Percentiles rank a stretch among this genome's conserved stretches.
These are phyloP conservation scores for Venustaconcha ellipsiformis DNA, from an alignment of 1,140 invertebrate genomes.

Conservation along the genomic window DNA sequence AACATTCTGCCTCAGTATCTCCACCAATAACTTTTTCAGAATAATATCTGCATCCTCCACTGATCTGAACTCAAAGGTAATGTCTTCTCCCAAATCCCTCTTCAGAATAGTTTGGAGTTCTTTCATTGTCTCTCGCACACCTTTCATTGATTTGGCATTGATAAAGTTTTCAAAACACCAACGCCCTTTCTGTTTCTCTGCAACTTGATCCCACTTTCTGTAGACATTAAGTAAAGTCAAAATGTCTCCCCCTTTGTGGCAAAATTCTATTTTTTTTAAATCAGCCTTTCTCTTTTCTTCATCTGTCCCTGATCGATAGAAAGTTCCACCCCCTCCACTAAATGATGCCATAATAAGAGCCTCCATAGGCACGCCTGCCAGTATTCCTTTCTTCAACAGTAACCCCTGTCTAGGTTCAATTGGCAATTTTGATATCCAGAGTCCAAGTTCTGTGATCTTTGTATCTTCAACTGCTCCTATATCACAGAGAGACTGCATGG, in stretches of 20 bases:
- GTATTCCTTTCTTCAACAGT: slow-evolving; percentile 43
- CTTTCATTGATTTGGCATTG: slow-evolving; percentile 54
- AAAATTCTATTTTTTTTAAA: slow-evolving; percentile 77
- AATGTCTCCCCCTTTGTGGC: slow-evolving; percentile 88
- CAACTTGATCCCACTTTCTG: slow-evolving; percentile 68
- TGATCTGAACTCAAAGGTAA: slow-evolving; percentile 37
- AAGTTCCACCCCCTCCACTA: slow-evolving; percentile 40
- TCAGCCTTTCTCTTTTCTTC: slow-evolving; percentile 77
- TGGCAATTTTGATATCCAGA: slow-evolving; percentile 58
- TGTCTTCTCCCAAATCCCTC: slow-evolving; percentile 37
- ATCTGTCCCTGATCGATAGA: slow-evolving; percentile 60
- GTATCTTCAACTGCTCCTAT: slow-evolving; percentile 46
- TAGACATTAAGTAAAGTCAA: slow-evolving; percentile 93
- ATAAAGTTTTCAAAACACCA: slow-evolving; percentile 59
- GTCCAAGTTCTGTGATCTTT: slow-evolving; percentile 56
- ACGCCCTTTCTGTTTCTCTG: slow-evolving; percentile 43
- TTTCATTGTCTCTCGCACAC: slow-evolving; percentile 45
- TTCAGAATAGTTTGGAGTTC: slow-evolving; percentile 46
- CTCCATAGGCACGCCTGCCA: slow-evolving; percentile 74
- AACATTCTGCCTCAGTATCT: slow-evolving; percentile 35
- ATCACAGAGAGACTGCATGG: slow-evolving; percentile 40
- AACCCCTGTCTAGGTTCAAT: slow-evolving; percentile 53
- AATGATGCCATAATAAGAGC: slow-evolving; percentile 51
- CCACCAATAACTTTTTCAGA: slow-evolving; percentile 44
- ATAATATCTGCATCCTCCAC: slow-evolving; percentile 12